These are phyloP conservation scores for Paguma larvata DNA, from an alignment of 2,797 vertebrate genomes.

Conservation along the genomic window DNA sequence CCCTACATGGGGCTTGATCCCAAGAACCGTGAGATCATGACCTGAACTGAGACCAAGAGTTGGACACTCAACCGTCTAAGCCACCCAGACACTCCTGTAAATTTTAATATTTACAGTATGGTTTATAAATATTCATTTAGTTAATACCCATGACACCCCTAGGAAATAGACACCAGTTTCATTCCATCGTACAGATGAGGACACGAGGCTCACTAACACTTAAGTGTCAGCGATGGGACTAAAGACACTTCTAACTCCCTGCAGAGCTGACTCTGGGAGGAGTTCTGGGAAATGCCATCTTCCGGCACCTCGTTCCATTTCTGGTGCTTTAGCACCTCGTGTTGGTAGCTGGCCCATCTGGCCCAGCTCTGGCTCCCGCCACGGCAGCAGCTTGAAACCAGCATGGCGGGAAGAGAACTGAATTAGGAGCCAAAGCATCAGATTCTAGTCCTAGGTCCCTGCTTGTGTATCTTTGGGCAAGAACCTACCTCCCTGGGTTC, in stretches of 20 bases:
- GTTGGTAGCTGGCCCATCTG: not conserved
- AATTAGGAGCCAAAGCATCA: not conserved
- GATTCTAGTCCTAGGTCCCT: not conserved
- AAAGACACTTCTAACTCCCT: accelerated
- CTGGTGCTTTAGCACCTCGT: not conserved
- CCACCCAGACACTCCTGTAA: too few relatives aligned
- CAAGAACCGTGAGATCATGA: too few relatives aligned
- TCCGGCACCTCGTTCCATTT: not conserved
- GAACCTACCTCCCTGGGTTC: not conserved
- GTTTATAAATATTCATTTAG: not conserved
- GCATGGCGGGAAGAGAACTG: not conserved
- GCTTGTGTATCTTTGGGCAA: not conserved
- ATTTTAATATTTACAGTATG: not conserved
- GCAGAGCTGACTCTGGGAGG: not conserved
- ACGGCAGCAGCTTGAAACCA: not conserved
- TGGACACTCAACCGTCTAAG: too few relatives aligned
- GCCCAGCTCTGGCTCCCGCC: not conserved
- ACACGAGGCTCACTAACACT: not conserved
- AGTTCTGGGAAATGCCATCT: not conserved
- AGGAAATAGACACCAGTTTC: accelerated
- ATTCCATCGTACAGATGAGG: not conserved
- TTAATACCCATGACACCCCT: not conserved
- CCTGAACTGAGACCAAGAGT: too few relatives aligned
- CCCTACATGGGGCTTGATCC: too few relatives aligned
- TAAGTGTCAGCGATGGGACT: not conserved